Base-by-base conservation (phyloP, 30 jellyfish, hydroid and myxozoan genomes). In the Aurelia sp. region DNA sequence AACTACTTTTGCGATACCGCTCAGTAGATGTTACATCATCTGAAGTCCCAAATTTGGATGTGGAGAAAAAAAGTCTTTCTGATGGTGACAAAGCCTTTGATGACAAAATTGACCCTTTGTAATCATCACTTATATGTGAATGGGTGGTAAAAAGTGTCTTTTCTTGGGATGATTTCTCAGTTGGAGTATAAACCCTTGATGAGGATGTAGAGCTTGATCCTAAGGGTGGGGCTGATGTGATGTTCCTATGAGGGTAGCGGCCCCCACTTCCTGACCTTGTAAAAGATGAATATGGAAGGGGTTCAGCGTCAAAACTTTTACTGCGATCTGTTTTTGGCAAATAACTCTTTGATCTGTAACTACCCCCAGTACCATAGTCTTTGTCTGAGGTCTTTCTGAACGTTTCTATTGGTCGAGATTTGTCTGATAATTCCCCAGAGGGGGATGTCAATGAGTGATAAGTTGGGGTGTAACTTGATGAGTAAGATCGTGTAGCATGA, bases 191-290 rank as follows among this genome's bases (percentile, higher is more conserved):
- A 9, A 53, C 44, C 69, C 86, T 71, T 24, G 92, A 84, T 47
- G 92, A 84, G 3, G 88, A 41, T 20, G 93, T 51, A 8, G 82
- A 10, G 59, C 93, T 84, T 3, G 93, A 72, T 24, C 82, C 82
- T 5, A 72, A 24, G 7, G 78, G 21, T 20, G 76, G n/a, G 40
- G 72, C 20, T 22, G 91, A 38, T 35, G 88, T 13, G 16, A 72
- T 16, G 19, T 76, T 35, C 65, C 78, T 52, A 6, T 88, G 63
- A 4, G 93, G 82, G 78, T 59, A 84, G 17, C 88, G 71, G 8
- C 88, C 86, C 24, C 92, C 87, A 63, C 93, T 72, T 27, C 82
- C 88, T 58, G 93, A 40, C 24, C 88, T 72, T 50, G 93, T 24
- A n/a, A 84, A 63, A 20, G 88, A 72, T 4, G 84, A 69, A 73